Conservation (phyloP, 2,888 invertebrate species). For the Sycophila texana region DNA sequence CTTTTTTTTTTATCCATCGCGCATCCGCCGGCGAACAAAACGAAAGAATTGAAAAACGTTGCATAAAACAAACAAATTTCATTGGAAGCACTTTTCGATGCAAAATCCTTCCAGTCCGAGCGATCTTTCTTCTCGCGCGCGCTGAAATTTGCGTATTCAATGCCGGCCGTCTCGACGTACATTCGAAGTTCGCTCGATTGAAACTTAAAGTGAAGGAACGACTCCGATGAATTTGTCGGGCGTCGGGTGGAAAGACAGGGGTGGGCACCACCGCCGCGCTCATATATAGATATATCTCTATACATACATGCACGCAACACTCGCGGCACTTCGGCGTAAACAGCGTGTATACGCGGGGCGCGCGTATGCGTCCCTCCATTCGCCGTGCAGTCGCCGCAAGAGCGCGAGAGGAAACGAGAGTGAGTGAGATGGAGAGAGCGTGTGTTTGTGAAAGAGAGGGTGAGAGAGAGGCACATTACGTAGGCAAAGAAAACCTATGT, state of each 20-base stretch:
- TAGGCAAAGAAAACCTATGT: conserved; percentile 48
- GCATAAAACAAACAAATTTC: not conserved
- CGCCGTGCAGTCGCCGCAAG: not conserved
- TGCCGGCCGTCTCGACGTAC: conserved; percentile 7
- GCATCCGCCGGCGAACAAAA: too few species aligned
- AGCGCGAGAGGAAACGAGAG: conserved; percentile 6
- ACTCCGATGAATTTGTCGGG: conserved; percentile 44
- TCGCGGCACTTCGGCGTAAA: conserved; percentile 29
- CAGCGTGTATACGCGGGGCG: conserved; percentile 1
- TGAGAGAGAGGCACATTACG: conserved; percentile 23
- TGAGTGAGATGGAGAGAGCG: conserved; percentile 17
- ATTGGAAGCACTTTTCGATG: conserved; percentile 1
- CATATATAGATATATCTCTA: too few species aligned
- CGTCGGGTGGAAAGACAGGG: not conserved
- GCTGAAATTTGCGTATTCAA: conserved; percentile 49
- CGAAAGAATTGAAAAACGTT: too few species aligned
- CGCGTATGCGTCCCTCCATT: conserved; percentile 25
- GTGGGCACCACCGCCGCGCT: not conserved
- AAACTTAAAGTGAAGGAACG: conserved; percentile 47
- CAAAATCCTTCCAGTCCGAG: conserved; percentile 13
- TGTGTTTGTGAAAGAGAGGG: conserved; percentile 13
- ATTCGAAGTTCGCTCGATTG: conserved; percentile 49
- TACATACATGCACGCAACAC: conserved; percentile 24
- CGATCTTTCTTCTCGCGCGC: conserved; percentile 23
- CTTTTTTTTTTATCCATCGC: too few species aligned